Percentiles rank a stretch among this genome's conserved stretches.
Evolutionary conservation across 2,888 invertebrate genomes (phyloP).

Genomic region (Philopedon plagiatum): DNA sequence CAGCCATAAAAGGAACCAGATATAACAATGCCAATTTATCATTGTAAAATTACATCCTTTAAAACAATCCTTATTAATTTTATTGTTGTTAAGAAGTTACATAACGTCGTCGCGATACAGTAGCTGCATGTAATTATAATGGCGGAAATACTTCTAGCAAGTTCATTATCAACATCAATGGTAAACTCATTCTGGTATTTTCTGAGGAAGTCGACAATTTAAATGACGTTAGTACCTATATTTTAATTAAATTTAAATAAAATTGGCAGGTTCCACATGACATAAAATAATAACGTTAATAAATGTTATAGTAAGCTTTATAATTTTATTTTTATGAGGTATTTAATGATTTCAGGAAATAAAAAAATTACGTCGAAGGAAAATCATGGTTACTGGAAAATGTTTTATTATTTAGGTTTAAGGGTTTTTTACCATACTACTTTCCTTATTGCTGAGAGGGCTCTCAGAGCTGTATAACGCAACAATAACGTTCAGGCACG

Average conservation of each 20-base stretch:
- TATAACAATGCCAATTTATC: background rate
- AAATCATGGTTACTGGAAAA: too few relatives aligned
- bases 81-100: conserved; percentile 18
- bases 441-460: too few relatives aligned
- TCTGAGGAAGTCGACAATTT: conserved; percentile 17
- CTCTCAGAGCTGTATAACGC: too few relatives aligned
- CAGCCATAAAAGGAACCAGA: background rate
- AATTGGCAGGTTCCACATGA: background rate
- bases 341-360: too few relatives aligned
- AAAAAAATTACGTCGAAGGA: too few relatives aligned
- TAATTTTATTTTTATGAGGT: too few relatives aligned
- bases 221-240: background rate
- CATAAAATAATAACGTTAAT: too few relatives aligned
- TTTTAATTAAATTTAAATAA: background rate
- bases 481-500: too few relatives aligned
- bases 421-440: too few relatives aligned
- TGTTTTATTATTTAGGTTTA: too few relatives aligned
- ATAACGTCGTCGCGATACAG: conserved; percentile 13
- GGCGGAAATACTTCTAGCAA: conserved; percentile 9
- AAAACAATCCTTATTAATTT: conserved; percentile 11
- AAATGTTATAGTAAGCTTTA: too few relatives aligned
- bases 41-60: background rate
- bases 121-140: conserved; percentile 13
- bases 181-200: conserved; percentile 12
- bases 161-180: conserved; percentile 20